Evolutionary conservation across 2,797 vertebrate genomes (phyloP).

Genomic region (Sebastes umbrosus): DNA sequence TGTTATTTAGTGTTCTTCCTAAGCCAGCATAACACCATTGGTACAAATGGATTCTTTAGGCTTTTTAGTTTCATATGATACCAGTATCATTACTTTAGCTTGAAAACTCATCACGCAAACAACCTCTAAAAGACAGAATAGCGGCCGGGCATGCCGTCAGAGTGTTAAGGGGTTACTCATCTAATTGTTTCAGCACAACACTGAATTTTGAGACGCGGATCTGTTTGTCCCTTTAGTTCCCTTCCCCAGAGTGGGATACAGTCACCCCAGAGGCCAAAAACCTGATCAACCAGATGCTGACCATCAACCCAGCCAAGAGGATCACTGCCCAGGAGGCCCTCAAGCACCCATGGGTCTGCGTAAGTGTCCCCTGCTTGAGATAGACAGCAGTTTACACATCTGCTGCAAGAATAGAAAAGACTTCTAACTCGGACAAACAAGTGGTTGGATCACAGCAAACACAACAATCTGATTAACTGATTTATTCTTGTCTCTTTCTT

Average conservation of each 20-base stretch:
- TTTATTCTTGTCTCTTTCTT: neutral
- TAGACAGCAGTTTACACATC: neutral
- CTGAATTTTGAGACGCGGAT: neutral
- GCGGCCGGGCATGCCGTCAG: too few species aligned
- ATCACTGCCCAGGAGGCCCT: slow-evolving; percentile 97
- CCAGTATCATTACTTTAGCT: too few species aligned
- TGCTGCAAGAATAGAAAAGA: neutral
- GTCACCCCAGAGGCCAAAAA: slow-evolving; percentile 98
- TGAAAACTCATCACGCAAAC: too few species aligned
- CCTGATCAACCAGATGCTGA: slow-evolving; percentile 99
- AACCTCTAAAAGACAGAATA: too few species aligned
- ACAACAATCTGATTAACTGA: neutral
- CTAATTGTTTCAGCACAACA: neutral
- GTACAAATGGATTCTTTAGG: too few species aligned
- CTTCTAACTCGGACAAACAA: neutral
- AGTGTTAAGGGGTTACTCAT: neutral
- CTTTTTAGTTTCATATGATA: too few species aligned
- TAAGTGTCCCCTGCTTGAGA: slow-evolving; percentile 79
- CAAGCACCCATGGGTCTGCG: slow-evolving; percentile 99
- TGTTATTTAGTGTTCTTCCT: too few species aligned
- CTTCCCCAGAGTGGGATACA: slow-evolving; percentile 97
- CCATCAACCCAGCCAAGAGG: slow-evolving; percentile 97
- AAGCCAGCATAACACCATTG: too few species aligned
- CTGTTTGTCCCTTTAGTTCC: slow-evolving; percentile 82
- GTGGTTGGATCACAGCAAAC: neutral